Percentiles rank a stretch among this genome's conserved stretches.
phyloP scores from a whole-genome alignment of 2,113 vertebrate species.

The Paradoxurus hermaphroditus region DNA sequence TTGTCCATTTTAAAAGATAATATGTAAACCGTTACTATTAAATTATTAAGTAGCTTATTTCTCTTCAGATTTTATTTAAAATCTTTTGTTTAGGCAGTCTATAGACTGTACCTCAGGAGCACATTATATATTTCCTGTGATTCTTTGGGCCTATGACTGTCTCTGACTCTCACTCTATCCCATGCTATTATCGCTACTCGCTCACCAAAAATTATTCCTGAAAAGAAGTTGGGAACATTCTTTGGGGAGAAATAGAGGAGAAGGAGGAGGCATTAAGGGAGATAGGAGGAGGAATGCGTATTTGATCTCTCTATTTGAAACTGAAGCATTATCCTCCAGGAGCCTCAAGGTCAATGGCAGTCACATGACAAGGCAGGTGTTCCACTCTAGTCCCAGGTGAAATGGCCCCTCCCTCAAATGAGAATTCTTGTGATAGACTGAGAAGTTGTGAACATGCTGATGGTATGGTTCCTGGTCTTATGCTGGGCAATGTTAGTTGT shows the following conservation, averaged over 20 bases:
- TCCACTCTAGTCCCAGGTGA: constrained; percentile 77
- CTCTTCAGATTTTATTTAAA: not conserved
- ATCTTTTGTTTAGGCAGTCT: not conserved
- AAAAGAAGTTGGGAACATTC: constrained; percentile 51
- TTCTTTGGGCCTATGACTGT: not conserved
- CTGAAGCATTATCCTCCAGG: constrained; percentile 75
- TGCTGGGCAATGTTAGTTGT: not conserved
- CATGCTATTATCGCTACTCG: not conserved
- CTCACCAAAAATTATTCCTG: constrained; percentile 69
- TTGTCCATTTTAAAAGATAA: not conserved
- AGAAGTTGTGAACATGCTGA: not conserved
- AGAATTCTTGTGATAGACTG: not conserved
- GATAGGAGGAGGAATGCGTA: not conserved
- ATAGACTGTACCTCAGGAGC: not conserved
- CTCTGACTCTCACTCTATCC: not conserved
- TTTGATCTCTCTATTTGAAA: constrained; percentile 80
- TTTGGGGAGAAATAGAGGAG: not conserved
- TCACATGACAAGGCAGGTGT: constrained; percentile 76
- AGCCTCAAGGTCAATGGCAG: constrained; percentile 70
- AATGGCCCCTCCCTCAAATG: constrained; percentile 69
- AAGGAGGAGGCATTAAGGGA: not conserved
- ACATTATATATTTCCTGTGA: not conserved
- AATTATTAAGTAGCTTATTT: not conserved
- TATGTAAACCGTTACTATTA: not conserved
- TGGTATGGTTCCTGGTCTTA: not conserved